A percentile compares a stretch with the other conserved stretches of the same genome.
These are phyloP conservation scores for Columbina picui DNA, from an alignment of 2,113 vertebrate species.

Conservation along the genomic window DNA sequence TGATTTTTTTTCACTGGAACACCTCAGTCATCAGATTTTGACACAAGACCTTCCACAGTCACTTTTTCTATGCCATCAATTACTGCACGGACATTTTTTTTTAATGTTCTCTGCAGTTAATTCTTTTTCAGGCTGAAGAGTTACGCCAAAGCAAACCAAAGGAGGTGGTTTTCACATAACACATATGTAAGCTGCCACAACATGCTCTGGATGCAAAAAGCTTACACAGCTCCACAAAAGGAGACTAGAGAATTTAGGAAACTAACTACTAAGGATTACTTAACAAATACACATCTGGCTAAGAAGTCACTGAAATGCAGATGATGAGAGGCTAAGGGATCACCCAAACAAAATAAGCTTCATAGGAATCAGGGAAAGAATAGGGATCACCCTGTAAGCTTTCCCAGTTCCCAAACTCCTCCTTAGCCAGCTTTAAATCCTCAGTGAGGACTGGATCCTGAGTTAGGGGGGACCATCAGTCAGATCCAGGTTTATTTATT, in stretches of 20 bases:
- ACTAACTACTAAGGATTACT: neutral
- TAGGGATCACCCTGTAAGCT: neutral
- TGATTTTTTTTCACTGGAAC: neutral
- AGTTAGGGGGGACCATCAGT: neutral
- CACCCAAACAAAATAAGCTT: neutral
- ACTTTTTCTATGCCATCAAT: neutral
- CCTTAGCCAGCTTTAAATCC: neutral
- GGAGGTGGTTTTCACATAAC: conserved; percentile 2
- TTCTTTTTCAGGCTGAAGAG: neutral
- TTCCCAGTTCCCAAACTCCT: neutral
- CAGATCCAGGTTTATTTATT: neutral
- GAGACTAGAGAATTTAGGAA: neutral
- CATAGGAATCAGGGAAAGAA: neutral
- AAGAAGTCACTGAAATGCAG: neutral
- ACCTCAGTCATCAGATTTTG: neutral
- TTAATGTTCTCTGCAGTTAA: neutral
- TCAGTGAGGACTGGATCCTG: neutral
- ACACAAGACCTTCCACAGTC: neutral
- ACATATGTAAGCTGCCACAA: neutral
- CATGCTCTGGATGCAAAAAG: neutral
- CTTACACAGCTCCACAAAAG: neutral
- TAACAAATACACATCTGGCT: neutral
- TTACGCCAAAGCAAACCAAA: conserved; percentile 15
- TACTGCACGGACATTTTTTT: neutral
- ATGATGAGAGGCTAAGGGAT: neutral